phyloP scores from a whole-genome alignment of 2,797 vertebrate genomes.

The Linurgus olivaceus region DNA sequence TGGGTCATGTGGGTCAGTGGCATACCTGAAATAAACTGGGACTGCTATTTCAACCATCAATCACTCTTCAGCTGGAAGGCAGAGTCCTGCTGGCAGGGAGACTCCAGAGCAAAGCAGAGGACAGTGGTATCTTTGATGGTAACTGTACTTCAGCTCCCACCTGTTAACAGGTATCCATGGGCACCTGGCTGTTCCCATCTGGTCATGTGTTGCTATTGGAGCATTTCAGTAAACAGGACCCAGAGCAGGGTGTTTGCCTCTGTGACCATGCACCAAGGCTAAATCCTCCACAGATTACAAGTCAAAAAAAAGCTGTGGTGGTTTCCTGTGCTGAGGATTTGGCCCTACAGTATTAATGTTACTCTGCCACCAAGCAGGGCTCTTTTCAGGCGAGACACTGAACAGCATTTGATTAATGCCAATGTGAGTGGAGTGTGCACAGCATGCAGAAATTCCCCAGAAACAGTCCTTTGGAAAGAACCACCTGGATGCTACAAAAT shows the following conservation, averaged over 20 bases:
- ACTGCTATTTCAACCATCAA: background rate
- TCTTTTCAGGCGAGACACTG: background rate
- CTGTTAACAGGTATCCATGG: conserved; percentile 11
- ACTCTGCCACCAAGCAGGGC: background rate
- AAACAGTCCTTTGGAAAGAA: background rate
- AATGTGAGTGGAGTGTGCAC: background rate
- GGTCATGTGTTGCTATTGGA: background rate
- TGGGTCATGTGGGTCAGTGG: background rate
- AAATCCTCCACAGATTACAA: background rate
- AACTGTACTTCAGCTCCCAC: background rate
- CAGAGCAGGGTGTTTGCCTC: background rate
- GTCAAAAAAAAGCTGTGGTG: background rate
- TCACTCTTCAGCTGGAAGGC: background rate
- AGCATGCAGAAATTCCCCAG: background rate
- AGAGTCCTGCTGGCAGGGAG: background rate
- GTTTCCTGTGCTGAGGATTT: background rate
- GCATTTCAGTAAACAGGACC: background rate
- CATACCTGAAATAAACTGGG: conserved; percentile 21
- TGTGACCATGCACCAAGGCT: background rate
- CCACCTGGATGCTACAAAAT: background rate
- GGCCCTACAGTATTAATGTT: background rate
- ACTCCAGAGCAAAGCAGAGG: background rate
- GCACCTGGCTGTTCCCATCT: background rate
- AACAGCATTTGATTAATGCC: background rate
- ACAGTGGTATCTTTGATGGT: background rate